Evolutionary conservation across 2,113 vertebrate species (phyloP).

Genomic region (Spea bombifrons): DNA sequence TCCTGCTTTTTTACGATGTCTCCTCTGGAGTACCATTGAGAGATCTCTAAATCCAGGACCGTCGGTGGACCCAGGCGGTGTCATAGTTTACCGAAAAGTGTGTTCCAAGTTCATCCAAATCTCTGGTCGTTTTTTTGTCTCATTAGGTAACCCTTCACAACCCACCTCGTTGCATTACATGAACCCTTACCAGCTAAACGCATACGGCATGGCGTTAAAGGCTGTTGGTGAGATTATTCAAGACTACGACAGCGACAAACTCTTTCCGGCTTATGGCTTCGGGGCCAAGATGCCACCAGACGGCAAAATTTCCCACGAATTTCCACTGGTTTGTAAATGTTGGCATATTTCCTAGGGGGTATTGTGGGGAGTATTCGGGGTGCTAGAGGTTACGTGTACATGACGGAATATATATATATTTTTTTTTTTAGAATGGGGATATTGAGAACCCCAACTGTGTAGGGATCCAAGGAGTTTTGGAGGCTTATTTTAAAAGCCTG

Average conservation of each 20-base stretch:
- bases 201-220: slow-evolving; percentile 95
- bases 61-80: too few relatives aligned
- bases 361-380: too few relatives aligned
- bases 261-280: slow-evolving; percentile 95
- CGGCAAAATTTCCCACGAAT: slow-evolving; percentile 93
- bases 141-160: slow-evolving; percentile 87
- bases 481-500: slow-evolving; percentile 89
- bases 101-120: not conserved
- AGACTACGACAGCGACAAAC: slow-evolving; percentile 98
- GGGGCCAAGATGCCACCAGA: slow-evolving; percentile 96
- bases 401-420: not conserved
- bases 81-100: too few relatives aligned
- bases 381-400: too few relatives aligned
- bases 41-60: too few relatives aligned
- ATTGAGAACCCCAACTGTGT: slow-evolving; percentile 81
- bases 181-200: slow-evolving; percentile 96
- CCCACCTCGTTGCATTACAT: slow-evolving; percentile 96
- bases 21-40: too few relatives aligned
- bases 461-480: slow-evolving; percentile 83
- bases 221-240: slow-evolving; percentile 97
- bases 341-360: slow-evolving; percentile 7
- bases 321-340: slow-evolving; percentile 80
- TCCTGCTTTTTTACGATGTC: too few relatives aligned
- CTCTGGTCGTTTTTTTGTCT: slow-evolving; percentile 36
- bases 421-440: slow-evolving; percentile 71